A percentile compares a stretch with the other conserved stretches of the same genome.
phyloP scores from a whole-genome alignment of 2,888 invertebrate genomes.

The Macrosiphum euphorbiae region DNA sequence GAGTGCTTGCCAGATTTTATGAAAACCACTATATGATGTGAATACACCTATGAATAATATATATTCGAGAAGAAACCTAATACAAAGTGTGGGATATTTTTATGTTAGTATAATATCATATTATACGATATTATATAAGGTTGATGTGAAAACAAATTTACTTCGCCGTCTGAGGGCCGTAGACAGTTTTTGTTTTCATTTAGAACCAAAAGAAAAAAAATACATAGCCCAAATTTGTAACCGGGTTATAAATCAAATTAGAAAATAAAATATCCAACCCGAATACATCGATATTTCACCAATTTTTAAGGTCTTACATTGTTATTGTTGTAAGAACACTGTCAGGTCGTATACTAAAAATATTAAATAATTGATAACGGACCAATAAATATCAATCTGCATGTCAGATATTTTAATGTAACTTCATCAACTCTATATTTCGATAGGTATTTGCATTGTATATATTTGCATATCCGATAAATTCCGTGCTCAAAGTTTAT shows the following conservation, averaged over 20 bases:
- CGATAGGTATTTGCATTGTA: background rate
- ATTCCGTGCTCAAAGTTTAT: background rate
- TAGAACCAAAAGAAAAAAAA: background rate
- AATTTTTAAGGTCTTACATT: background rate
- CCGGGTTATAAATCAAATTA: background rate
- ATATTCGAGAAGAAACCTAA: background rate
- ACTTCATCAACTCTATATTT: background rate
- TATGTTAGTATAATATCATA: background rate
- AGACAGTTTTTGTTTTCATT: background rate
- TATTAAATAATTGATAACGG: background rate
- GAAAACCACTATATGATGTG: conserved; percentile 36
- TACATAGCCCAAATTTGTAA: background rate
- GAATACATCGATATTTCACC: background rate
- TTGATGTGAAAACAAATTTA: background rate
- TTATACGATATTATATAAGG: background rate
- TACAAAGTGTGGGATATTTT: conserved; percentile 10
- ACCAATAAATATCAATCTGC: background rate
- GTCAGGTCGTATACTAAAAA: background rate
- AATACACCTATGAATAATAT: conserved; percentile 50
- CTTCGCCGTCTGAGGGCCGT: background rate
- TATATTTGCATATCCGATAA: background rate
- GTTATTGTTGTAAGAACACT: background rate
- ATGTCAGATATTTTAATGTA: background rate
- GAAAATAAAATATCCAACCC: background rate
- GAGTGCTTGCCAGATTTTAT: conserved; percentile 47